Evolutionary conservation across 2,797 vertebrate genomes (phyloP).

Genomic region (Malacoctenus gilli): DNA sequence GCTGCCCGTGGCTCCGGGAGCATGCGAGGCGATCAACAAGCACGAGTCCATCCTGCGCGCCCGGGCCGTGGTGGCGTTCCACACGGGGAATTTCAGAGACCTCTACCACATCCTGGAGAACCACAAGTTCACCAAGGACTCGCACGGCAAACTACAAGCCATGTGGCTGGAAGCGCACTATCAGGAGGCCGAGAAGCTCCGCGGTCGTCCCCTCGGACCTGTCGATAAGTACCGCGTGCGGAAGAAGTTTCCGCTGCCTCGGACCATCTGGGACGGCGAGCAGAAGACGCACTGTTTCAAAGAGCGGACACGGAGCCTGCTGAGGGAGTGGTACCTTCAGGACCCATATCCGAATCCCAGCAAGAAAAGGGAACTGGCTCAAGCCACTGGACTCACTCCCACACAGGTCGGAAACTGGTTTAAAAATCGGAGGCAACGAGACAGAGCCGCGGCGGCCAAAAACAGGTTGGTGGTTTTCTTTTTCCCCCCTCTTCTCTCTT

Average conservation of each 20-base stretch:
- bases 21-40: conserved; percentile 99
- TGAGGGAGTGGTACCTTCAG: conserved; percentile 99
- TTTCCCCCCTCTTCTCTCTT: not conserved
- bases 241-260: conserved; percentile 99
- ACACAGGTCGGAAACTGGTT: conserved; percentile 99
- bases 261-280: conserved; percentile 99
- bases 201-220: conserved; percentile 96
- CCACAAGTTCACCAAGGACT: conserved; percentile 99
- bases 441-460: conserved; percentile 98
- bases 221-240: conserved; percentile 99
- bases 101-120: conserved; percentile 99
- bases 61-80: conserved; percentile 97
- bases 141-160: conserved; percentile 97
- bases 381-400: conserved; percentile 99
- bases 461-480: conserved; percentile 99
- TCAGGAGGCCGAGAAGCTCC: conserved; percentile 99
- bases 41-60: conserved; percentile 98
- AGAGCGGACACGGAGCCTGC: conserved; percentile 97
- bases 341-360: conserved; percentile 99
- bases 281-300: conserved; percentile 99
- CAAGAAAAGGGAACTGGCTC: conserved; percentile 99
- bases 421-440: conserved; percentile 98
- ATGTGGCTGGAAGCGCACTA: conserved; percentile 99
- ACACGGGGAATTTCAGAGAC: conserved; percentile 99
- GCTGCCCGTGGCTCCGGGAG: conserved; percentile 96